A percentile compares a stretch with the other conserved stretches of the same genome.
These are phyloP conservation scores for Perca flavescens DNA, from an alignment of 2,113 vertebrate species.

Conservation along the genomic window DNA sequence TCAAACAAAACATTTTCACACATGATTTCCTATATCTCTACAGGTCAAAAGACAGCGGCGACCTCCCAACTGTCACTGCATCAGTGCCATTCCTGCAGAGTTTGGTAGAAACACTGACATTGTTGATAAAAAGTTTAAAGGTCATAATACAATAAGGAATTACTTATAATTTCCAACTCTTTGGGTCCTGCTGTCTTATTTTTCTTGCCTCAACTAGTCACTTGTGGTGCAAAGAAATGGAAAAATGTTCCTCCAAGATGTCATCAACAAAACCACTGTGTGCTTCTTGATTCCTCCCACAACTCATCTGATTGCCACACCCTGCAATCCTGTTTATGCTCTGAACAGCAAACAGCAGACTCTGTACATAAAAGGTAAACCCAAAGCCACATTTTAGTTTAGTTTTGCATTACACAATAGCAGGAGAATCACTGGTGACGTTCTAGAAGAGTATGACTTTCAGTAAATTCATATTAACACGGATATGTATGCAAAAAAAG, in stretches of 20 bases:
- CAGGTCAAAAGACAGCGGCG: slow-evolving; percentile 62
- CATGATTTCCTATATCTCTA: not conserved
- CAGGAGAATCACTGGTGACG: not conserved
- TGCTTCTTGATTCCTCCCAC: slow-evolving; percentile 81
- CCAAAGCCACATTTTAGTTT: not conserved
- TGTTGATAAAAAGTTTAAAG: not conserved
- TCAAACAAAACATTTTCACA: not conserved
- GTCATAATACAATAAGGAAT: not conserved
- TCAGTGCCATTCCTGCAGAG: slow-evolving; percentile 66
- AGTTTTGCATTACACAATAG: not conserved
- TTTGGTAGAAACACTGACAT: slow-evolving; percentile 57
- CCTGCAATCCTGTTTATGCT: slow-evolving; percentile 85
- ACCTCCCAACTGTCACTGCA: slow-evolving; percentile 38
- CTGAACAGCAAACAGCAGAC: slow-evolving; percentile 77
- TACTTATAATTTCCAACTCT: not conserved
- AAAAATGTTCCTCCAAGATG: slow-evolving; percentile 84
- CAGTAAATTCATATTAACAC: not conserved
- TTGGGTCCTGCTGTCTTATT: not conserved
- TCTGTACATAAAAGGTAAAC: slow-evolving; percentile 87
- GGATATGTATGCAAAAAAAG: not conserved
- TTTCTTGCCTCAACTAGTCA: slow-evolving; percentile 75
- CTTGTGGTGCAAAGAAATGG: slow-evolving; percentile 85
- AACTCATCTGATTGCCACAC: slow-evolving; percentile 55
- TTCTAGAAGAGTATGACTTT: not conserved
- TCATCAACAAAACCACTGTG: slow-evolving; percentile 69